phyloP scores from a whole-genome alignment of 2,113 vertebrate genomes.

The Canis aureus region DNA sequence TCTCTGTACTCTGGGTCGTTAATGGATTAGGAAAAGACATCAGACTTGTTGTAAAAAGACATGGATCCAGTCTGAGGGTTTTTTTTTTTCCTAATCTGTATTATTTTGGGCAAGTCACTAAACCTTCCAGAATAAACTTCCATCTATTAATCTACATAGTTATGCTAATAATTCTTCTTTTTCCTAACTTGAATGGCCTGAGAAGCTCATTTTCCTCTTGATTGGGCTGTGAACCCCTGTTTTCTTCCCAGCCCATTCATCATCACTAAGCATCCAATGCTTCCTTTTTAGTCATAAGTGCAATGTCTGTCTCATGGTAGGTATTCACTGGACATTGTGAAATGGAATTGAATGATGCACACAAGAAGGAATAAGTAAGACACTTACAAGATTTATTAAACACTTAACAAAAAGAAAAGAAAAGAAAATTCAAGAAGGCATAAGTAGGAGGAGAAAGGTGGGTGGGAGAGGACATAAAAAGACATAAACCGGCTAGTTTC shows the following conservation, averaged over 20 bases:
- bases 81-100: not conserved
- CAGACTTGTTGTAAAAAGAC: not conserved
- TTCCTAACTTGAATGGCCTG: not conserved
- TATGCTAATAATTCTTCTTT: not conserved
- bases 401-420: not conserved
- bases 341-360: not conserved
- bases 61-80: not conserved
- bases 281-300: not conserved
- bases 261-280: not conserved
- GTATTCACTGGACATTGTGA: not conserved
- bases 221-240: not conserved
- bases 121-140: not conserved
- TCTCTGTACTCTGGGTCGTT: not conserved
- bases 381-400: not conserved
- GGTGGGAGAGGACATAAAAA: not conserved
- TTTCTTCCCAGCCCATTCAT: not conserved
- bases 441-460: not conserved
- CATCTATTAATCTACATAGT: not conserved
- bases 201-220: not conserved
- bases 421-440: not conserved
- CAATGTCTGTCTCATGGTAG: not conserved
- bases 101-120: not conserved
- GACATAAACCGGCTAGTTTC: not conserved
- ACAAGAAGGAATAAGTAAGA: not conserved
- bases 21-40: not conserved